Base-by-base conservation (phyloP, 1,140 invertebrate genomes). In the Aricia agestis region DNA sequence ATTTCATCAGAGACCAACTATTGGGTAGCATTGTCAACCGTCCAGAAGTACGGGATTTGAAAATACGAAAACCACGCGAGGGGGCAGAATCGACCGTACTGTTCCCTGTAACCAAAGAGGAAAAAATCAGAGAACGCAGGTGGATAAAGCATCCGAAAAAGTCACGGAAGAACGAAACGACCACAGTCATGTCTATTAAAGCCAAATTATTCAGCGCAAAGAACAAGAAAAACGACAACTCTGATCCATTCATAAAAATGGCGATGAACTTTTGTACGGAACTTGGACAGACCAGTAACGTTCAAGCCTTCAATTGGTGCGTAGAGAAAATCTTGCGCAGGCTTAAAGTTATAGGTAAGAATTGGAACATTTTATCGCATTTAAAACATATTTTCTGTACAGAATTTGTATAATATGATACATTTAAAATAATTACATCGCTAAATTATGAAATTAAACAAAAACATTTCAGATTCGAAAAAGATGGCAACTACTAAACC, bases 321-420 rank as follows among this genome's bases (percentile, higher is more conserved):
- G 74, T 90, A 6, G 88, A 90, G 67, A 90, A 89, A 59, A 78
- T 85, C 2, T 74, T 90, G n/a, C 81, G 88, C 73, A 82, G 79
- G 72, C 59, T 90, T 9, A 76, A 82, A 72, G 71, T 74, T 74
- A 79, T 89, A 17, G 86, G 88, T 90, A 78, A 83, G 79, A 63
- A 15, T 19, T 18, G 5, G 59, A 63, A 10, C 73, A 25, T 25
- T 25, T 10, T 31, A 36, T 36, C 19, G 1, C 18, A 13, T 11
- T 52, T 11, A 15, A 36, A 7, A 36, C 6, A 25, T 25, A 25
- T 25, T 25, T 25, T 25, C 25, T 25, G 25, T 25, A 25, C 25
- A 25, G 25, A n/a, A n/a, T n/a, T n/a, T n/a, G n/a, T n/a, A n/a
- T n/a, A n/a, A n/a, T n/a, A n/a, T n/a, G n/a, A n/a, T n/a, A n/a